Base-by-base conservation (phyloP, 2,888 invertebrate species). In the Coronaproctus castanopsis region DNA sequence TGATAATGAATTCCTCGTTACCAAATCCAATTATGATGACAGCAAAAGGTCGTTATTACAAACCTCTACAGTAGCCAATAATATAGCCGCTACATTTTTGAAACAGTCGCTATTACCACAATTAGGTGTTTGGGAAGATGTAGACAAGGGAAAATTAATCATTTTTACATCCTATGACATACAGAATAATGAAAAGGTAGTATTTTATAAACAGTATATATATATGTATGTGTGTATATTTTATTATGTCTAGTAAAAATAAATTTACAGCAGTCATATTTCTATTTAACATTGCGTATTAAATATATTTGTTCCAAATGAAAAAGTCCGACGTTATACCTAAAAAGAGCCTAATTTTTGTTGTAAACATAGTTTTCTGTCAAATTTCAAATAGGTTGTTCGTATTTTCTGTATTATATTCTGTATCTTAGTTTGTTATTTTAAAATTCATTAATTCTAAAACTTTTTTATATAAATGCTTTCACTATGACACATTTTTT, bases 131-230 rank as follows among this genome's bases (percentile, higher is more conserved):
- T 87, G 87, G 87, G 80, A 83, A 65, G 74, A 76, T 57, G 72
- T 81, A 63, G 80, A 80, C 55, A 73, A 75, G 66, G 81, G 80
- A 48, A 78, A 80, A 67, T 71, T 87, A 50, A 76, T 83, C 61
- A 74, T 86, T 50, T 87, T 77, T 67, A 83, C 82, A 18, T 71
- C 79, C 8, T 75, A 75, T 61, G 77, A 78, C 21, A 74, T 82
- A 1, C 71, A 73, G 65, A 72, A 79, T 2, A 77, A 78, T 60
- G 65, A 67, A 1, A 83, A 80, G 68, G 73, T 75, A 68, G 68
- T 63, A 61, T 63, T 64, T 54, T 65, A 62, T 57, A 59, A 55
- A 22, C 24, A 54, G 14, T 54, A 57, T 54, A 57, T 61, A 20
- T 52, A 36, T 36, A 59, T 36, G 21, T 24, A 1, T 24, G n/a